Evolutionary conservation across 2,888 invertebrate genomes (phyloP).

Genomic region (Papilio gigon): DNA sequence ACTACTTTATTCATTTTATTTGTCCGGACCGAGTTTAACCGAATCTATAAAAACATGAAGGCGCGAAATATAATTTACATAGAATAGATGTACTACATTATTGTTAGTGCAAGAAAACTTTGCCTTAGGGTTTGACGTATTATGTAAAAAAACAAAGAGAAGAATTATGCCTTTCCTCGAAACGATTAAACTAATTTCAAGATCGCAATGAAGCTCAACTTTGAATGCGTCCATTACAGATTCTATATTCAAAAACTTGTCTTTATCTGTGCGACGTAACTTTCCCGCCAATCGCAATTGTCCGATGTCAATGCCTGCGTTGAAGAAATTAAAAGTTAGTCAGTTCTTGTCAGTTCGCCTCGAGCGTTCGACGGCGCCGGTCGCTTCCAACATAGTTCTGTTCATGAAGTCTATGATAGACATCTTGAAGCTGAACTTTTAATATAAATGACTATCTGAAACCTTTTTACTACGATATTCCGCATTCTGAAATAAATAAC

Average conservation of each 20-base stretch:
- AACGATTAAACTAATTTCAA: slow-evolving; percentile 26
- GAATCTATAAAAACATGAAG: too few relatives aligned
- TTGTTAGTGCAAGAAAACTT: background rate
- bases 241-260: slow-evolving; percentile 62
- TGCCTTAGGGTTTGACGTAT: background rate
- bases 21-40: too few relatives aligned
- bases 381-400: slow-evolving; percentile 58
- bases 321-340: slow-evolving; percentile 79
- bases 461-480: background rate
- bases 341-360: slow-evolving; percentile 72
- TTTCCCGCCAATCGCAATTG: slow-evolving; percentile 77
- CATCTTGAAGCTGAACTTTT: slow-evolving; percentile 46
- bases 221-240: slow-evolving; percentile 60
- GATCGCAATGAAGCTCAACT: slow-evolving; percentile 41
- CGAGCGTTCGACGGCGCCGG: slow-evolving; percentile 69
- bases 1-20: too few relatives aligned
- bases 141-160: background rate
- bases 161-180: background rate
- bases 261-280: slow-evolving; percentile 76
- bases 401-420: slow-evolving; percentile 45
- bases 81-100: background rate
- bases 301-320: slow-evolving; percentile 74
- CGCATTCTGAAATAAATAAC: background rate
- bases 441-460: slow-evolving; percentile 10
- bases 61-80: too few relatives aligned